Percentiles rank a stretch among this genome's conserved stretches.
Evolutionary conservation across 2,113 vertebrate species (phyloP).

Genomic region (Loxodonta africana): DNA sequence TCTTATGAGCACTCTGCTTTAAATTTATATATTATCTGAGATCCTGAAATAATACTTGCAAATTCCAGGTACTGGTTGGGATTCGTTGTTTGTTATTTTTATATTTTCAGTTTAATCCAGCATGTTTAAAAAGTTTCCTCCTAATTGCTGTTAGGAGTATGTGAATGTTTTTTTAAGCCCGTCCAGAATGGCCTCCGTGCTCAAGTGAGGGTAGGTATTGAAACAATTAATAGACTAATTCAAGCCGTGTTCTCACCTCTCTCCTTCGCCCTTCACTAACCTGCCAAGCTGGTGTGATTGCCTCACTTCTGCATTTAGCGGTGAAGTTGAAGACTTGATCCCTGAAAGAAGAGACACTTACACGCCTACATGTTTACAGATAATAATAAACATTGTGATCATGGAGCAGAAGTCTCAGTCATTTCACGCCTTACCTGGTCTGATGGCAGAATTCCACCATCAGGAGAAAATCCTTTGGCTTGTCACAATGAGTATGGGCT

Average conservation of each 20-base stretch:
- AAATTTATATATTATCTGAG: constrained; percentile 8
- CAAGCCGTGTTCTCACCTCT: constrained; percentile 19
- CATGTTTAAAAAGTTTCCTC: constrained; percentile 51
- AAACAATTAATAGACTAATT: constrained; percentile 48
- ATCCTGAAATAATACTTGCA: constrained; percentile 30
- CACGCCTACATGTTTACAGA: not conserved
- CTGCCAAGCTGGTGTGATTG: not conserved
- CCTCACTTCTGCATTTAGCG: constrained; percentile 40
- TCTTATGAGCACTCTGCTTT: constrained; percentile 38
- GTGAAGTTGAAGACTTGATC: constrained; percentile 2
- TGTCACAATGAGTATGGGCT: not conserved
- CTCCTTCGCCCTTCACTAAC: not conserved
- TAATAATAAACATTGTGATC: constrained; percentile 13
- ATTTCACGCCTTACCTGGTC: not conserved
- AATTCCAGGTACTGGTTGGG: constrained; percentile 7
- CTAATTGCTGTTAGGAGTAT: constrained; percentile 4
- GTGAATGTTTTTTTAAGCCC: constrained; percentile 31
- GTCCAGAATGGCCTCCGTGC: not conserved
- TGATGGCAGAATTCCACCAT: not conserved
- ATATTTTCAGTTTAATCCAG: constrained; percentile 52
- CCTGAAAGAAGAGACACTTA: not conserved
- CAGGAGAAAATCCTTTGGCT: not conserved
- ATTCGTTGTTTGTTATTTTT: constrained; percentile 49
- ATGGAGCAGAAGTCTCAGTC: not conserved
- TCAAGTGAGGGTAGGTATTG: constrained; percentile 29